Evolutionary conservation across 2,888 invertebrate species (phyloP), one percentile per base, ranked within the genome.

Genomic region (Parnassius orleans): DNA sequence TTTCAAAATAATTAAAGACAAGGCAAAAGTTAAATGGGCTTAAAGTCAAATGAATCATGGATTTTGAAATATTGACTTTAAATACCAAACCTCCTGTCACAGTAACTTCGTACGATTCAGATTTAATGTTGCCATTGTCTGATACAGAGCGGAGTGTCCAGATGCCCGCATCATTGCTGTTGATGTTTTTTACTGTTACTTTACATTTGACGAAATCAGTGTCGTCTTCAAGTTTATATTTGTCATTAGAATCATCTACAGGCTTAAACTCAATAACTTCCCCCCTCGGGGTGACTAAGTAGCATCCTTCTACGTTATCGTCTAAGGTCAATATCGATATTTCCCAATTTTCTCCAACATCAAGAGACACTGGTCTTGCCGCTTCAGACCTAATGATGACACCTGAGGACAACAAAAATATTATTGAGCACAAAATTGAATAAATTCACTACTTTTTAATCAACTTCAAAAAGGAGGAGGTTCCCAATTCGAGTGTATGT

Each of bases 211-310:
- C 44, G 0, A 66, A 1, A 1, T 59, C 51, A 12, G 19, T 41
- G 10, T 65, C 64, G 14, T 57, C 54, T 33, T 61, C n/a, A 10
- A 72, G 55, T 48, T 57, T 53, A 44, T 65, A 67, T 56, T 72
- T 74, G 0, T 72, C 70, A 14, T 68, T 65, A 2, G 73, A 69
- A 19, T 68, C 33, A 58, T 75, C 61, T 11, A 61, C 56, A 1
- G 77, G 76, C 50, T 66, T 70, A 24, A 78, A 72, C 9, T 70
- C 69, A 14, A 77, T 68, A n/a, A 12, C 60, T 7, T 64, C 53
- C 0, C 65, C 66, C 0, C 43, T 11, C 0, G 76, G 78, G 0
- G 69, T 70, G 2, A 58, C 55, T 3, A 79, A 57, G 24, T 68
- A 69, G 58, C 80, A 80, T 41, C 55, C 62, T 10, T 58, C 46